Conservation (phyloP, 2,888 invertebrate species). For the Pyrrhia umbra region DNA sequence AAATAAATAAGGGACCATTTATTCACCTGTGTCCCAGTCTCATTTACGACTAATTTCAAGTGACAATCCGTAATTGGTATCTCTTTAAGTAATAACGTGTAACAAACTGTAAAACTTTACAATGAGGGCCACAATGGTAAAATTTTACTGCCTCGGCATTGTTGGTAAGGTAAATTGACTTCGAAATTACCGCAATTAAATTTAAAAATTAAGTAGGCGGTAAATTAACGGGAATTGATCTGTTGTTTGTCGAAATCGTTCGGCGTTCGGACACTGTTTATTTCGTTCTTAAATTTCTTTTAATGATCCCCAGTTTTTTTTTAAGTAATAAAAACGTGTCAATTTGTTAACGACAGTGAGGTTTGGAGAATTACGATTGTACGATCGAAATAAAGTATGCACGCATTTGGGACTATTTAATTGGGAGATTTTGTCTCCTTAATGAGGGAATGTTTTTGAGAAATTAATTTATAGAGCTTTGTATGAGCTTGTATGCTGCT, state of each 20-base stretch:
- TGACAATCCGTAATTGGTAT: conserved; percentile 72
- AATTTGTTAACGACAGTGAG: conserved; percentile 75
- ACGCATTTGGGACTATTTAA: conserved; percentile 58
- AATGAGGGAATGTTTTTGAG: conserved; percentile 44
- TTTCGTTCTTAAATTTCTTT: conserved; percentile 75
- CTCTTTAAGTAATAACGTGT: conserved; percentile 43
- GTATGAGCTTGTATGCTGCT: neutral
- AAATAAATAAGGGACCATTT: conserved; percentile 5
- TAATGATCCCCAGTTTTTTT: conserved; percentile 72
- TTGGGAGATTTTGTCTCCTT: conserved; percentile 57
- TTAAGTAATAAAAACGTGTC: conserved; percentile 78
- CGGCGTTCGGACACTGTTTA: conserved; percentile 65
- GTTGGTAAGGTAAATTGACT: conserved; percentile 66
- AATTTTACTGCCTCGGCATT: conserved; percentile 63
- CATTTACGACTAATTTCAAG: conserved; percentile 38
- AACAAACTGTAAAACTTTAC: conserved; percentile 56
- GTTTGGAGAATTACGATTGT: conserved; percentile 68
- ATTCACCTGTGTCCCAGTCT: conserved; percentile 25
- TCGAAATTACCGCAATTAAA: conserved; percentile 77
- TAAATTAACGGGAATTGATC: conserved; percentile 79
- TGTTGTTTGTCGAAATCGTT: conserved; percentile 74
- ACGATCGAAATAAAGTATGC: conserved; percentile 57
- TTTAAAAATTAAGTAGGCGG: conserved; percentile 77
- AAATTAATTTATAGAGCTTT: conserved; percentile 34
- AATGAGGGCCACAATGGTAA: conserved; percentile 56